These are phyloP conservation scores for Liodrosophila aerea DNA, from an alignment of 2,888 invertebrate species.

Conservation along the genomic window DNA sequence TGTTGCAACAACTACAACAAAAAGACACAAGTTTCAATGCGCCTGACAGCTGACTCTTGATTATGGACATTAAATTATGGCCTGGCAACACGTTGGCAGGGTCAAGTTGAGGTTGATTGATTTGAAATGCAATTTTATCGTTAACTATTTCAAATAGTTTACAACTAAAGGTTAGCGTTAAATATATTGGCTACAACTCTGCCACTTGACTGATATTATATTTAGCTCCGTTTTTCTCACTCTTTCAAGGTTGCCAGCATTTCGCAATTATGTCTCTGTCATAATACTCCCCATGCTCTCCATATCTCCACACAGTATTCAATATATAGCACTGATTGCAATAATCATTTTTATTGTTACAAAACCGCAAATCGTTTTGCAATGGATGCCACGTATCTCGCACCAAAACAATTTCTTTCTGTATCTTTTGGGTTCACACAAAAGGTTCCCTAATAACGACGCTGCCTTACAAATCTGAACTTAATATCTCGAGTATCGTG, in stretches of 20 bases:
- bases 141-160: conserved; percentile 10
- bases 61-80: conserved; percentile 54
- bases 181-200: no score
- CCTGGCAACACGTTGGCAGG: conserved; percentile 45
- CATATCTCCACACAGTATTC: conserved; percentile 12
- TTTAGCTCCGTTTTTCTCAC: conserved; percentile 10
- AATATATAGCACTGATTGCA: conserved; percentile 6
- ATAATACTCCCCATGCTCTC: conserved; percentile 23
- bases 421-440: conserved; percentile 17
- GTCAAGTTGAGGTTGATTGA: conserved; percentile 71
- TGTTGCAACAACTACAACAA: conserved; percentile 37
- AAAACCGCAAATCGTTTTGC: conserved; percentile 52
- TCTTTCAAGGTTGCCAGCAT: conserved; percentile 12
- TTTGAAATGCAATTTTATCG: conserved; percentile 61
- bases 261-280: conserved; percentile 10
- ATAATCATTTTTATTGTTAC: conserved; percentile 39
- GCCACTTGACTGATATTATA: no score
- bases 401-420: background rate
- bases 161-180: background rate
- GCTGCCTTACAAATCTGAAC: background rate
- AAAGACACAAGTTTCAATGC: background rate
- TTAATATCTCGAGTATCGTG: background rate
- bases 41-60: conserved; percentile 49
- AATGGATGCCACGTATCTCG: no score
- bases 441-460: conserved; percentile 19